These are phyloP conservation scores for Prorops nasuta DNA, from an alignment of 1,140 invertebrate genomes.

Conservation along the genomic window DNA sequence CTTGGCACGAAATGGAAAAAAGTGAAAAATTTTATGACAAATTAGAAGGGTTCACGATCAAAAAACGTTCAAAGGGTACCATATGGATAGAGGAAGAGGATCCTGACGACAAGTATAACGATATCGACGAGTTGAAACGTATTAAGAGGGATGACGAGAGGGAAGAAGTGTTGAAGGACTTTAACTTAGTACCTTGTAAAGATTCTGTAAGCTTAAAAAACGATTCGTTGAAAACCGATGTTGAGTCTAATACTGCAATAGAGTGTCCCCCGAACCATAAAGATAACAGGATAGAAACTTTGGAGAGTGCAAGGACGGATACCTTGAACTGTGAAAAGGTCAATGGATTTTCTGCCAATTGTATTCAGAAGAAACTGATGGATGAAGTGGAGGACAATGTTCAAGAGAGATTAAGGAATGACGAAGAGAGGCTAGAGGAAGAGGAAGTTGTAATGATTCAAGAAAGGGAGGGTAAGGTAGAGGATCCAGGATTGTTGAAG, in stretches of 20 bases:
- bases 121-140: constrained; percentile 15
- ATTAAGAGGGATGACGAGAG: constrained; percentile 11
- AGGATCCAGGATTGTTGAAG: constrained; percentile 16
- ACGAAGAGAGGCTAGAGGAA: background rate
- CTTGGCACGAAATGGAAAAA: constrained; percentile 43
- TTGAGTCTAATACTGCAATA: too few species aligned
- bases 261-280: too few species aligned
- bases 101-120: constrained; percentile 30
- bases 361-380: too few species aligned
- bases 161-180: background rate
- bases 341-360: too few species aligned
- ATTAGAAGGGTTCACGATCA: constrained; percentile 49
- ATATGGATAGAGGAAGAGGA: constrained; percentile 52
- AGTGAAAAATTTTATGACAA: constrained; percentile 48
- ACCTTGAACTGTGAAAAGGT: too few species aligned
- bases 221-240: too few species aligned
- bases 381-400: too few species aligned
- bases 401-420: background rate
- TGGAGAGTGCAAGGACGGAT: too few species aligned
- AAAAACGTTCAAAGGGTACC: constrained; percentile 51
- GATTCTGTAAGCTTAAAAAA: too few species aligned
- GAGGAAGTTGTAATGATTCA: background rate
- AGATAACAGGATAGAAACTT: too few species aligned
- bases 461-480: constrained; percentile 8
- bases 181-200: background rate